Evolutionary conservation across 2,888 invertebrate species (phyloP), one percentile per base, ranked within the genome.

Genomic region (Leptopilina syphax): DNA sequence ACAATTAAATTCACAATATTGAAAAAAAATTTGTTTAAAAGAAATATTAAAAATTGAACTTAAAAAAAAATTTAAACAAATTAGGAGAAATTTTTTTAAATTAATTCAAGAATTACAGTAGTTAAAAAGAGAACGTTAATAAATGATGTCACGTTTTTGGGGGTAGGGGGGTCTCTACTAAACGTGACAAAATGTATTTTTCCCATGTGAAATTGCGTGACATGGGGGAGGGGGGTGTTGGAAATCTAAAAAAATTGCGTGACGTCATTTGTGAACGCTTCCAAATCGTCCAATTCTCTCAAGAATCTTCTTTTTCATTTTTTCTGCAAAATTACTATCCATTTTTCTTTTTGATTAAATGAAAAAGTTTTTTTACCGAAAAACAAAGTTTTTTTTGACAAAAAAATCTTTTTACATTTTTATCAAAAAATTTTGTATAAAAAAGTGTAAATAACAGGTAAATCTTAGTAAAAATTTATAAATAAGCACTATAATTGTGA

Each of bases 221-320:
- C 18, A 18, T 18, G 18, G 18, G 18, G 18, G 18, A 18, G 18
- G 18, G 18, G 18, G 18, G 18, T 18, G 18, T 18, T 18, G 18
- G 18, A 18, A 18, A 18, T 18, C 18, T 18, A 18, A 18, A 18
- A 18, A 18, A 18, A 18, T 18, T 18, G 18, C 18, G 18, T 18
- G 18, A 18, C 18, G 18, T 18, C 0, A 18, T 18, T 18, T 18
- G 18, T 18, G 18, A 18, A 18, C 18, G 18, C 18, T 18, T 18
- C 18, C 0, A 18, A 50, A 12, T 68, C 27, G 12, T 70, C 70
- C 70, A n/a, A 70, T 70, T 70, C 54, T 57, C 70, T 70, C 54
- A 1, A 54, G n/a, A 70, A 70, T 27, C 9, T 34, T n/a, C 12
- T 70, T 70, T 54, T 54, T 54, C 27, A 27, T 7, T 54, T 54